Evolutionary conservation across 1,140 invertebrate genomes (phyloP), one percentile per base, ranked within the genome.

Genomic region (Diabrotica virgifera): DNA sequence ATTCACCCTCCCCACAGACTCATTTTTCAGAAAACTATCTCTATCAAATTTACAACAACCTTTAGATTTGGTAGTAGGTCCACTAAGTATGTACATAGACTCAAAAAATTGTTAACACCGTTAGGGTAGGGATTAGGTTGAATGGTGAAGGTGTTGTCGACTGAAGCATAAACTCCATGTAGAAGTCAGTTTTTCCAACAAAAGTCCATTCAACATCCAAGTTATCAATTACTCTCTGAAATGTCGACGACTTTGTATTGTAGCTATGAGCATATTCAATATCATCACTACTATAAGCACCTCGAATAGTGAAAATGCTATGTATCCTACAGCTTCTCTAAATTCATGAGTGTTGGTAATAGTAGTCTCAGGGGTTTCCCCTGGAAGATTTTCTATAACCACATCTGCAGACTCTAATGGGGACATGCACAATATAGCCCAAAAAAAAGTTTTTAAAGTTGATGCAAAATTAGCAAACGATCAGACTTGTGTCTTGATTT

Each of bases 201-300:
- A 85, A 87, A 0, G 81, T 84, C 85, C 84, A 87, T 67, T 87
- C 85, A 2, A 84, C 80, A 58, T 82, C 81, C 5, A 85, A 81
- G 64, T 86, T 86, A 59, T 86, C 83, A 2, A 79, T 82, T 5
- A 91, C 87, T 69, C 82, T 78, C 73, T 89, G 87, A 73, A 89
- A 90, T 2, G 87, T 89, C 67, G 89, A 89, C 10, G 87, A 86
- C 86, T n/a, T n/a, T n/a, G n/a, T n/a, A 91, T 90, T 72, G 89
- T 89, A 5, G 89, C 90, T 68, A 91, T 90, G 36, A 91, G 80
- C 87, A 91, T 90, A 77, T 91, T 91, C 36, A 91, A 74, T n/a
- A 91, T 83, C 24, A 91, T 84, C 55, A 91, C 83, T 40, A 90
- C 87, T n/a, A 84, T 85, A 55, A 90, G 83, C 54, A 88, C 85